These are phyloP conservation scores for Thalassoma bifasciatum DNA, from an alignment of 2,113 vertebrate species.

Conservation along the genomic window DNA sequence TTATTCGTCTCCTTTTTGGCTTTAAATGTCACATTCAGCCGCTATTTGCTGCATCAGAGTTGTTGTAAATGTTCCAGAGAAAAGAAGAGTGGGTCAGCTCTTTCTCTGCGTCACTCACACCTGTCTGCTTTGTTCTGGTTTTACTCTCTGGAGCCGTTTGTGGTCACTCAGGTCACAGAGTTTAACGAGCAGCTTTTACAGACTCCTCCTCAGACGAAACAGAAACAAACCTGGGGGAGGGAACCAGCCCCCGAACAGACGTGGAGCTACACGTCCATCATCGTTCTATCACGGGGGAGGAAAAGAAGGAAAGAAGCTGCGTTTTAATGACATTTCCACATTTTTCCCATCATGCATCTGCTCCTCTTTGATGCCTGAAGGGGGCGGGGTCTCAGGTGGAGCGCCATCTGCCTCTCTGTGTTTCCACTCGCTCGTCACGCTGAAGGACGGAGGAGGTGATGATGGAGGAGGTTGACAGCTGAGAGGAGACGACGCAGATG, in stretches of 20 bases:
- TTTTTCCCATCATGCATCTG: not conserved
- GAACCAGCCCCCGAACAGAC: not conserved
- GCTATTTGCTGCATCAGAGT: too few species aligned
- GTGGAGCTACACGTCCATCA: not conserved
- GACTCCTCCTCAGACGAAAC: too few species aligned
- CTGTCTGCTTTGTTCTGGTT: not conserved
- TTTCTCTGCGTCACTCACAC: not conserved
- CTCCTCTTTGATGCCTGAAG: conserved; percentile 2
- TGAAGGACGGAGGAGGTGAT: not conserved
- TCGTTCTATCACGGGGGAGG: not conserved
- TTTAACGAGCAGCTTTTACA: conserved; percentile 21
- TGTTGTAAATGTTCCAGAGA: too few species aligned
- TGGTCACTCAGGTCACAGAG: not conserved
- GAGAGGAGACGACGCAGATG: not conserved
- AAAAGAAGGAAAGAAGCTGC: not conserved
- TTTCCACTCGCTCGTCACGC: not conserved
- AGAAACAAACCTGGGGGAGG: not conserved
- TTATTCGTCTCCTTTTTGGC: too few species aligned
- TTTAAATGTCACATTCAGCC: too few species aligned
- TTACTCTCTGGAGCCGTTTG: too few species aligned
- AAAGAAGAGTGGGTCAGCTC: too few species aligned
- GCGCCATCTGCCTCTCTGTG: conserved; percentile 1
- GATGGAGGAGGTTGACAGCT: not conserved
- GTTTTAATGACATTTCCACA: not conserved
- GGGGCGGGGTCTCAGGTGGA: not conserved